phyloP scores from a whole-genome alignment of 2,888 invertebrate genomes.

The Pasiphila rectangulata region DNA sequence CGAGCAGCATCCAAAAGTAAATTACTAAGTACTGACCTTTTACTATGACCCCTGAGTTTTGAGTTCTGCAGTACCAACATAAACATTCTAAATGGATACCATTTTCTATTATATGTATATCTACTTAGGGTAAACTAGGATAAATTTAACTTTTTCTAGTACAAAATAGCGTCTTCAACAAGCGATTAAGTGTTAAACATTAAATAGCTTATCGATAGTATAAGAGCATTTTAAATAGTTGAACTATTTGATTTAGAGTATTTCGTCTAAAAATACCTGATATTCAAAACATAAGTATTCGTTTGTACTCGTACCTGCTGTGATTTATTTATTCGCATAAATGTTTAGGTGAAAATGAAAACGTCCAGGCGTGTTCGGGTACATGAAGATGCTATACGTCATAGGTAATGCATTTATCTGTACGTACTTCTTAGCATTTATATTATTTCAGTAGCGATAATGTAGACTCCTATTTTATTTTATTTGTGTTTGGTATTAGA shows the following conservation, averaged over 20 bases:
- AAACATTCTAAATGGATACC: neutral
- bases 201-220: too few species aligned
- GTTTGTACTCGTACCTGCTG: neutral
- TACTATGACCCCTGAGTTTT: constrained; percentile 34
- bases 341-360: constrained; percentile 81
- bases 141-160: too few species aligned
- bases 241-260: neutral
- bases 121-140: neutral
- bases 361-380: constrained; percentile 78
- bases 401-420: constrained; percentile 68
- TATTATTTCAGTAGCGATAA: constrained; percentile 31
- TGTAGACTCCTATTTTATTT: constrained; percentile 32
- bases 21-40: constrained; percentile 34
- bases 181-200: too few species aligned
- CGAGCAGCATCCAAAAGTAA: neutral
- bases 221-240: neutral
- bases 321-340: constrained; percentile 66
- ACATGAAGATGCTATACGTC: constrained; percentile 79
- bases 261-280: neutral
- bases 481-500: constrained; percentile 27
- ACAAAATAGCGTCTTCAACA: neutral
- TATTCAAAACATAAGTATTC: neutral
- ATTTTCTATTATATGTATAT: too few species aligned
- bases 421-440: constrained; percentile 50
- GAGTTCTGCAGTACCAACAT: neutral